Base-by-base conservation (phyloP, 2,113 vertebrate species). In the Gambusia affinis region DNA sequence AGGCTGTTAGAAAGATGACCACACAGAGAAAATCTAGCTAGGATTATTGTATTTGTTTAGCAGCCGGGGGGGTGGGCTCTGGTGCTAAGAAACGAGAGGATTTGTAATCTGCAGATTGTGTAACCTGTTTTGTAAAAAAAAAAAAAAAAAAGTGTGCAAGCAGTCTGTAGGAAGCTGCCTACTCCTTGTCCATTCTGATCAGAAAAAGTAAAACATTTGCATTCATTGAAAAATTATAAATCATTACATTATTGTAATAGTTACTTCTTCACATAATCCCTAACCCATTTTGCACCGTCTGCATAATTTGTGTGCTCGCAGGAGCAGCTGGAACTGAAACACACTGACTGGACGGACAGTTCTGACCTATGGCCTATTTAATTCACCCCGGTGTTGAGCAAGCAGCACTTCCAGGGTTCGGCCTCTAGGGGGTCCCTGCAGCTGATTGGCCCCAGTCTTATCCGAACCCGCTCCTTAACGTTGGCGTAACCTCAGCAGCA, bases 41-140 rank as follows among this genome's bases (percentile, higher is more conserved):
- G 47, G 47, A 8, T 51, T 51, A 51, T 10, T n/a, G 22, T 57
- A 57, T 57, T n/a, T n/a, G 8, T 57, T n/a, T 57, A n/a, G 17
- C 51, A n/a, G 51, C 2, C 7, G 1, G 51, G 44, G 47, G 47
- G 19, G 1, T 14, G 42, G 44, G 47, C 17, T 24, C 31, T 35
- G 30, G 22, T 64, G 31, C 30, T 64, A 31, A 35, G 30, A 35
- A 24, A 35, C 17, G 10, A 24, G 30, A 24, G 22, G 51, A 57
- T 24, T 33, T 24, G 31, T 64, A 64, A 64, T 63, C 29, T 24
- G 31, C 63, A 35, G 22, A 12, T 57, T 57, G 51, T 57, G 51
- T n/a, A 57, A 57, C 51, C 51, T 57, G 51, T 64, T 64, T 8
- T 64, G 31, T 35, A 64, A 64, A 19, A 30, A 63, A 63, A 31